phyloP scores from a whole-genome alignment of 2,113 vertebrate genomes.

The Hymenochirus boettgeri region DNA sequence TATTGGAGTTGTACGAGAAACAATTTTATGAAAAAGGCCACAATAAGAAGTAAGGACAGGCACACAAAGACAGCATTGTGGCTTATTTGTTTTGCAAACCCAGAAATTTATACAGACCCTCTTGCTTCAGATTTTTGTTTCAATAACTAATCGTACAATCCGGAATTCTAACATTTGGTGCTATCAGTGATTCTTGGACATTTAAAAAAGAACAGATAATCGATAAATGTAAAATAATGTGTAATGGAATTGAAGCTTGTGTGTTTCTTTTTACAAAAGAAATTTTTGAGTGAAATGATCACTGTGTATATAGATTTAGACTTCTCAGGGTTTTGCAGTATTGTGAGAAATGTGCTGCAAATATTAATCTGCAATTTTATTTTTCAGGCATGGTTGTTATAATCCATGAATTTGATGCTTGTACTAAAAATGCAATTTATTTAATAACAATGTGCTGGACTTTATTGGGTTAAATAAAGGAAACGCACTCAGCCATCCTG shows the following conservation, averaged over 20 bases:
- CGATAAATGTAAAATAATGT: neutral
- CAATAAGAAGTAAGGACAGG: neutral
- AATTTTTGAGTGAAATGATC: neutral
- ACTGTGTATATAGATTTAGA: conserved; percentile 12
- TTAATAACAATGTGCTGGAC: conserved; percentile 9
- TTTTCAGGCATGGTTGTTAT: neutral
- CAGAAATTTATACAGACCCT: neutral
- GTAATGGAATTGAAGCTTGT: neutral
- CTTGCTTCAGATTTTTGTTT: no score
- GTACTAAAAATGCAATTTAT: neutral
- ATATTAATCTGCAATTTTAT: conserved; percentile 9
- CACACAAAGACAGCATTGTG: neutral
- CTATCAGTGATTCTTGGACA: neutral
- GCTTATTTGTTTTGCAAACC: neutral
- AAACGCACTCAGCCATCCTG: neutral
- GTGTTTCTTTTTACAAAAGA: neutral
- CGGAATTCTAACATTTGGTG: neutral
- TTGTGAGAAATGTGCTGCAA: conserved; percentile 9
- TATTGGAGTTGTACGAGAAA: conserved; percentile 70
- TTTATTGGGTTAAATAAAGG: conserved; percentile 6
- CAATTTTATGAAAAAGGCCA: conserved; percentile 61
- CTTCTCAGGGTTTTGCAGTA: conserved; percentile 28
- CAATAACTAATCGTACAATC: no score
- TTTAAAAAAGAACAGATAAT: neutral
- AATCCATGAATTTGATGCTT: conserved; percentile 6